Base-by-base conservation (phyloP, 2,113 vertebrate species). In the Prunella himalayana region DNA sequence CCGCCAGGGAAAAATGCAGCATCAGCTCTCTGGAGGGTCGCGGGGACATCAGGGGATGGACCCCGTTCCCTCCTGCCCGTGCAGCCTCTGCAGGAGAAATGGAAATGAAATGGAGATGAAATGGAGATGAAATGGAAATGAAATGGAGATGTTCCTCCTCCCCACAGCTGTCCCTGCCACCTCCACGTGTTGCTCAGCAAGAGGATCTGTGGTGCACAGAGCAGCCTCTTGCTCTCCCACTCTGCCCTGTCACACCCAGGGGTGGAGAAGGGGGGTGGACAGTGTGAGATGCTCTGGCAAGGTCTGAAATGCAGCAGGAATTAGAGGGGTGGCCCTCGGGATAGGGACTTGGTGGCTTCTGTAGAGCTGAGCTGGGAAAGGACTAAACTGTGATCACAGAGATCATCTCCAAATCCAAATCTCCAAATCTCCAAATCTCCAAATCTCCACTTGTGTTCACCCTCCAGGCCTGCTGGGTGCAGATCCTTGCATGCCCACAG, bases 1-100 rank as follows among this genome's bases (percentile, higher is more conserved):
- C 89, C 20, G 24, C 50, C 16, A 30, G 70, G 76, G 57, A 72
- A 88, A 96, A 95, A 56, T 87, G 86, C 95, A 94, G 80, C 44
- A 64, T 56, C 41, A 57, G 68, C 73, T 54, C 61, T 35, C 25
- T 14, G 25, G 49, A 24, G 59, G 49, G 44, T 39, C 42, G 33
- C 14, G 3, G 39, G 53, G 51, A 22, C 9, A 6, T 11, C 11
- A 1, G 25, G 17, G 65, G 9, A 24, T 14, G 9, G 15, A 49
- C 6, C 24, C 42, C 2, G 8, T 15, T 13, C 28, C 30, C 39
- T 61, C 42, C 47, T 19, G 17, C 47, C 68, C 17, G 0, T 18
- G 7, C 28, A 72, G 51, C 63, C 20, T 80, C 42, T 2, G 1
- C 15, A 27, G 41, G 37, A 18, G 37, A 37, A 37, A 37, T 37